Percentiles rank a stretch among this genome's conserved stretches.
These are phyloP conservation scores for Alouatta palliata DNA, from an alignment of 2,113 vertebrate species.

Conservation along the genomic window DNA sequence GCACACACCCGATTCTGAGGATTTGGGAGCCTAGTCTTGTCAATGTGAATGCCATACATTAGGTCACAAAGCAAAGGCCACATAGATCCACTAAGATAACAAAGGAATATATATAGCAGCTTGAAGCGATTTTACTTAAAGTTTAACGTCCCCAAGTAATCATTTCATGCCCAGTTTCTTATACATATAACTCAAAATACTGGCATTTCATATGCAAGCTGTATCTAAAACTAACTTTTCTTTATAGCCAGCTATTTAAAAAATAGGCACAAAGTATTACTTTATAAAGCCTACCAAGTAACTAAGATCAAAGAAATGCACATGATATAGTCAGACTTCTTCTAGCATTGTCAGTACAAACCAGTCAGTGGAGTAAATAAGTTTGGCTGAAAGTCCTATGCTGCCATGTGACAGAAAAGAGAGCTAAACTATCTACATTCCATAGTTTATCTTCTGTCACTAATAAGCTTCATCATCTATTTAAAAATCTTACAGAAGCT, in stretches of 20 bases:
- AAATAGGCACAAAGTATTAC: not conserved
- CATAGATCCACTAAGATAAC: conserved; percentile 49
- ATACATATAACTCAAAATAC: conserved; percentile 1
- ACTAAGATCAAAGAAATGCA: conserved; percentile 24
- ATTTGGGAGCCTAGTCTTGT: not conserved
- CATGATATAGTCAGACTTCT: not conserved
- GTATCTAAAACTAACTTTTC: conserved; percentile 1
- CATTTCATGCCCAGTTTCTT: conserved; percentile 22
- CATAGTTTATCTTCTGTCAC: not conserved
- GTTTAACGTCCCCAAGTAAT: conserved; percentile 41
- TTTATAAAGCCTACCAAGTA: conserved; percentile 14
- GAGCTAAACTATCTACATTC: not conserved
- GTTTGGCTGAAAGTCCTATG: not conserved
- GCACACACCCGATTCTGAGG: not conserved
- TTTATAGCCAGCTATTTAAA: not conserved
- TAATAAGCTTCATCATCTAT: not conserved
- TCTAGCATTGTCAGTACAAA: not conserved
- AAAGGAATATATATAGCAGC: not conserved
- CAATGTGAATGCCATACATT: conserved; percentile 46
- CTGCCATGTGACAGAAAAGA: not conserved
- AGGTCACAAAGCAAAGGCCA: conserved; percentile 42
- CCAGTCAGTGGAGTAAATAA: not conserved
- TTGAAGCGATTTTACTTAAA: conserved; percentile 21
- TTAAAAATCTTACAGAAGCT: not conserved
- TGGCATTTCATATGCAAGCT: conserved; percentile 50